Percentiles rank a stretch among this genome's conserved stretches.
Conservation (phyloP, 2,797 vertebrate genomes). For the Schizopygopsis pylzovi region DNA sequence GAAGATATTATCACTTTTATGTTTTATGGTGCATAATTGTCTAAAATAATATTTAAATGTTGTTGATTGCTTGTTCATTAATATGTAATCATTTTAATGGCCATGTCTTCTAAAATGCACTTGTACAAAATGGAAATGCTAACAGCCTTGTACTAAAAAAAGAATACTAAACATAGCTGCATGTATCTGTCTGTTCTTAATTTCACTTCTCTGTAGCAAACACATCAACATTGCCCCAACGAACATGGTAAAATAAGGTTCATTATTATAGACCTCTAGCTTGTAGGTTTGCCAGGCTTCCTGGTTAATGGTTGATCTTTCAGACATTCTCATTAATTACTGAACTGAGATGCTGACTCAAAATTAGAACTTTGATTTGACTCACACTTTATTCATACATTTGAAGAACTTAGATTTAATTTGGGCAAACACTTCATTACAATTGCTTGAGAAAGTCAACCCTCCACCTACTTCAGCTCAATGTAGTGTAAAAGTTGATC, state of each 20-base stretch:
- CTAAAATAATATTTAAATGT: background rate
- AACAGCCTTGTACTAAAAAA: background rate
- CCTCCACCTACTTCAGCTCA: background rate
- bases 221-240: conserved; percentile 17
- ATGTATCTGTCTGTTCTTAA: conserved; percentile 17
- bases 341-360: background rate
- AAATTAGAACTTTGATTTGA: background rate
- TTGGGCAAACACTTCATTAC: background rate
- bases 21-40: background rate
- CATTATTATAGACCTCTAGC: conserved; percentile 1
- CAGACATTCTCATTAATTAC: conserved; percentile 17
- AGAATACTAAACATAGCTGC: conserved; percentile 10
- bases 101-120: background rate
- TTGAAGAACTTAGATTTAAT: background rate
- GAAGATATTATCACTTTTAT: background rate
- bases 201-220: background rate
- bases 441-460: conserved; percentile 3
- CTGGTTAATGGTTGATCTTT: conserved; percentile 19
- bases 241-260: conserved; percentile 10
- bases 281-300: conserved; percentile 8
- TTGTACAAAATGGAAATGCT: conserved; percentile 9
- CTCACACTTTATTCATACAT: conserved; percentile 21
- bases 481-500: conserved; percentile 1
- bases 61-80: background rate
- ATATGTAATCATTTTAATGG: conserved; percentile 16